phyloP scores from a whole-genome alignment of 2,113 vertebrate genomes.

The Corythoichthys haematopterus region DNA sequence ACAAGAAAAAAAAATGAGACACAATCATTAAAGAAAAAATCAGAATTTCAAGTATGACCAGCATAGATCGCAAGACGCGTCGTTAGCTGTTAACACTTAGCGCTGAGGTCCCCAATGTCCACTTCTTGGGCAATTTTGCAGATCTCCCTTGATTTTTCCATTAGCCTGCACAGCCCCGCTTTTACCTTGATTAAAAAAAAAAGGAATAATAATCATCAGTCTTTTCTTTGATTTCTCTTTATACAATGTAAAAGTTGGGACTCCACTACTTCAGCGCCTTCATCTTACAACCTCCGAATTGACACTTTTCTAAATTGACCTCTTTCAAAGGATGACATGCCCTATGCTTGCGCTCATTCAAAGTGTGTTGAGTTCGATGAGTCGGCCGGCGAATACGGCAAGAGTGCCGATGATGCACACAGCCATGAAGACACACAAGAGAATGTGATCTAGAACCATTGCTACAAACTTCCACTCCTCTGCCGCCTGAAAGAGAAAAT shows the following conservation, averaged over 20 bases:
- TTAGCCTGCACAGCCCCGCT: not conserved
- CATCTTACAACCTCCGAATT: not conserved
- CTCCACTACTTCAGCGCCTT: not conserved
- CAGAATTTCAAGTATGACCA: slow-evolving; percentile 38
- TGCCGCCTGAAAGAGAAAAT: slow-evolving; percentile 72
- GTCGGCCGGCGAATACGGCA: slow-evolving; percentile 90
- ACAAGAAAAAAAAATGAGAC: not conserved
- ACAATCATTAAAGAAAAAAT: slow-evolving; percentile 20
- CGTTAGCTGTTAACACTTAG: not conserved
- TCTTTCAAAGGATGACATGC: not conserved
- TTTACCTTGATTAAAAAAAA: not conserved
- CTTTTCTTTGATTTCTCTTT: too few relatives aligned
- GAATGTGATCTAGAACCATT: slow-evolving; percentile 96
- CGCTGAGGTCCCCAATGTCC: not conserved
- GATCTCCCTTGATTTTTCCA: not conserved
- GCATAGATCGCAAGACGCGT: slow-evolving; percentile 10
- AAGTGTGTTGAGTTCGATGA: slow-evolving; percentile 88
- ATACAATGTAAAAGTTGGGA: not conserved
- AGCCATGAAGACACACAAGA: slow-evolving; percentile 93
- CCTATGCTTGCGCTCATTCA: slow-evolving; percentile 35
- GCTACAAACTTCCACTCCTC: slow-evolving; percentile 99
- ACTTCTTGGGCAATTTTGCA: not conserved
- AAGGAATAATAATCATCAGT: not conserved
- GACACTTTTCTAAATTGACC: not conserved
- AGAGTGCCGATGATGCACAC: slow-evolving; percentile 94